Percentiles rank a stretch among this genome's conserved stretches.
Evolutionary conservation across 2,888 invertebrate genomes (phyloP).

Genomic region (Cataglyphis albicans): DNA sequence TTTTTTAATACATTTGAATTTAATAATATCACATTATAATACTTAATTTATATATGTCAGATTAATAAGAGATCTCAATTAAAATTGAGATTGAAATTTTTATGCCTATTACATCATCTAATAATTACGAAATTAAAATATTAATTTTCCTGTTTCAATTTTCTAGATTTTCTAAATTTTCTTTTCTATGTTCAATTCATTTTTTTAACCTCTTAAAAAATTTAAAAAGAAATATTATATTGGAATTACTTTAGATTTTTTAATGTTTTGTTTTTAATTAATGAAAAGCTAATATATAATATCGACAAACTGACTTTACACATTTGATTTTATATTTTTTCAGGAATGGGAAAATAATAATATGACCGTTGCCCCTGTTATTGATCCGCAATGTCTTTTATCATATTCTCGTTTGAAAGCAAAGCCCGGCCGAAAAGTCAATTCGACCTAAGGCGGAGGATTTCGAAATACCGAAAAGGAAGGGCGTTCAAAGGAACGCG

Average conservation of each 20-base stretch:
- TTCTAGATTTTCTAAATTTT: not conserved
- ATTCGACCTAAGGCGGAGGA: slow-evolving; percentile 25
- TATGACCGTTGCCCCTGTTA: not conserved
- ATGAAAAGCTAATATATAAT: slow-evolving; percentile 5
- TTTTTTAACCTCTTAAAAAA: not conserved
- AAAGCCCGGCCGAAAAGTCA: slow-evolving; percentile 19
- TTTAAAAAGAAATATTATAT: not conserved
- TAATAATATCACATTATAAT: not conserved
- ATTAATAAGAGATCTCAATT: not conserved
- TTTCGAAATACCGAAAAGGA: slow-evolving; percentile 59
- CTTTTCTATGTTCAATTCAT: not conserved
- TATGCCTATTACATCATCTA: not conserved
- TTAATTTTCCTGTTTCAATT: not conserved
- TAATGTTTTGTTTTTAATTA: not conserved
- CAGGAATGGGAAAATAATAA: not conserved
- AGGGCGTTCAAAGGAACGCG: slow-evolving; percentile 68
- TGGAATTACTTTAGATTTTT: not conserved
- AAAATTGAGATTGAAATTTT: not conserved
- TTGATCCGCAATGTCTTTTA: not conserved
- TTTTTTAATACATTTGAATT: not conserved
- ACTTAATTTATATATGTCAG: not conserved
- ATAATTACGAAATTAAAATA: not conserved
- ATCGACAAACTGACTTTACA: not conserved
- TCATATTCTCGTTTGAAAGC: slow-evolving; percentile 11
- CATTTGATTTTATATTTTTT: not conserved